A percentile compares a stretch with the other conserved stretches of the same genome.
These are phyloP conservation scores for Lacanobia wlatinum DNA, from an alignment of 2,888 invertebrate species.

Conservation along the genomic window DNA sequence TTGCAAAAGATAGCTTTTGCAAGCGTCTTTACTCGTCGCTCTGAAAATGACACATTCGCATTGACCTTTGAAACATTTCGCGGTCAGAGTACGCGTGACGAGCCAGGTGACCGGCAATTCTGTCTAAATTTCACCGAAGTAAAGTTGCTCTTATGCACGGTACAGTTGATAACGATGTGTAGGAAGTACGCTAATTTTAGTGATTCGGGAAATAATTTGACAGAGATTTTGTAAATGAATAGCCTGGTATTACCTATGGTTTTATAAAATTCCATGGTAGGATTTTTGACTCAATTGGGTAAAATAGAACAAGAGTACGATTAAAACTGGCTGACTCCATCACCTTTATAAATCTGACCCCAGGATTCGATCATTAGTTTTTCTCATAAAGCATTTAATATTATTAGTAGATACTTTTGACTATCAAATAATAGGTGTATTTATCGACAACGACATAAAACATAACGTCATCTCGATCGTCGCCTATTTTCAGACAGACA, in stretches of 20 bases:
- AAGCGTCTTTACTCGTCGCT: too few relatives aligned
- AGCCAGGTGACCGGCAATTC: neutral
- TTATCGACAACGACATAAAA: neutral
- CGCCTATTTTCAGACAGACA: constrained; percentile 27
- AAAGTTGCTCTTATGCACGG: neutral
- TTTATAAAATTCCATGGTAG: neutral
- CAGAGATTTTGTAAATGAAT: too few relatives aligned
- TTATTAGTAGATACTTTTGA: neutral
- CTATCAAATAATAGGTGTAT: neutral
- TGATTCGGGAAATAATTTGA: too few relatives aligned
- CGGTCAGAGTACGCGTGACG: neutral
- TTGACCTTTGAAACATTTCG: constrained; percentile 6
- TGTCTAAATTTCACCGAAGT: neutral
- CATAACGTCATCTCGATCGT: constrained; percentile 1
- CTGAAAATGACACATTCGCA: too few relatives aligned
- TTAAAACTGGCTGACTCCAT: neutral
- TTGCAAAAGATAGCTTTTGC: neutral
- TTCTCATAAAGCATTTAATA: neutral
- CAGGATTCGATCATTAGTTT: neutral
- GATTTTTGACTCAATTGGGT: neutral
- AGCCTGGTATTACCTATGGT: too few relatives aligned
- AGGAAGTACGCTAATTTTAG: neutral
- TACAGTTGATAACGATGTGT: neutral
- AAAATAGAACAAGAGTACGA: neutral
- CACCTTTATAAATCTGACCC: neutral